Evolutionary conservation across 2,888 invertebrate species (phyloP), one percentile per base, ranked within the genome.

Genomic region (Tenthredo scrophulariae): DNA sequence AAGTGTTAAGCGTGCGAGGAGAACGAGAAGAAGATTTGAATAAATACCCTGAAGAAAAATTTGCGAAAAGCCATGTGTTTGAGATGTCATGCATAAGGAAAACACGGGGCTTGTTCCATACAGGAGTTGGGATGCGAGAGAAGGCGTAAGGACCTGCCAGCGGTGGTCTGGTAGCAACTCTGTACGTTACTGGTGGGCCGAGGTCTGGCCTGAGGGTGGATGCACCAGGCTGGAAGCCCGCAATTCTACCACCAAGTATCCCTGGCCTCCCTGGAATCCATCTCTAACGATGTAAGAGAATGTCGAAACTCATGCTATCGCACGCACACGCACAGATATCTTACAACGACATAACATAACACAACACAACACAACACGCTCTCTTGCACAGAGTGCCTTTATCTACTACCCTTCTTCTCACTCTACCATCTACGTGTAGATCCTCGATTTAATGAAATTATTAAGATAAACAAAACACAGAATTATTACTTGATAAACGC

Each of bases 121-220:
- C 95, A 50, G 97, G 97, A 88, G 96, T 95, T 54, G 98, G 98
- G 88, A 98, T 96, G 85, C 97, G 95, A 90, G 98, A 98, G 94
- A 98, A 98, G 85, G 98, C 98, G 93, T 97, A 98, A 46, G 98
- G 98, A 43, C 98, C 98, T 26, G 97, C 98, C 89, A 97, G 94
- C 18, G 98, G 97, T 18, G 97, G 97, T 88, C 97, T 94, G 86
- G 93, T 93, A 87, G 91, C 93, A 86, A 93, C 89, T 91, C 92
- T 93, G 91, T 93, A 93, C 89, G 90, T 93, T 89, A 94, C 93
- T 80, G 94, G 93, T 80, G 95, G 95, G 88, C 95, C 95, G 88
- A 94, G 93, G 90, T 94, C 94, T 86, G 94, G 94, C 89, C 91
- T 89, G 87, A 93, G 89, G 86, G 93, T 93, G 85, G 93, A 91